These are phyloP conservation scores for Dysmachus trigonus DNA, from an alignment of 2,888 invertebrate genomes.

Conservation along the genomic window DNA sequence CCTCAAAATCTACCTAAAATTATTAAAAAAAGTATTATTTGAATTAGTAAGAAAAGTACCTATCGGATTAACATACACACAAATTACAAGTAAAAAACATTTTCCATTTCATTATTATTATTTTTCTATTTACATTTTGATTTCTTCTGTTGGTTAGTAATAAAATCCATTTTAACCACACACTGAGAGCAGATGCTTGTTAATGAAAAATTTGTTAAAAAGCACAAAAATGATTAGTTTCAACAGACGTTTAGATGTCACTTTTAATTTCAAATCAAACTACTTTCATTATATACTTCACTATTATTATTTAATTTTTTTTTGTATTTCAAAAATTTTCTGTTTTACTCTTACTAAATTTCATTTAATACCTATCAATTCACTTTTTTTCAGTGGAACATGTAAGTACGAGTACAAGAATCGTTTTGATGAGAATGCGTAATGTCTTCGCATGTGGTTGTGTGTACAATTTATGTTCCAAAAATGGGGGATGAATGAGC, in stretches of 20 bases:
- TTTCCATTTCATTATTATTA: background rate
- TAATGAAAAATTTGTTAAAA: constrained; percentile 9
- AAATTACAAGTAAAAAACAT: constrained; percentile 25
- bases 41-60: constrained; percentile 23
- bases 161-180: background rate
- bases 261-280: background rate
- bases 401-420: constrained; percentile 50
- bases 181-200: background rate
- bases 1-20: constrained; percentile 19
- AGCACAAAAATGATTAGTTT: constrained; percentile 18
- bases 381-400: constrained; percentile 50
- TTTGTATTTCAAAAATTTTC: background rate
- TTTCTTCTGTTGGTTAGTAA: background rate
- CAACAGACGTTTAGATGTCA: background rate
- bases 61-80: constrained; percentile 19
- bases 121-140: constrained; percentile 21
- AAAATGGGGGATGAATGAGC: constrained; percentile 18
- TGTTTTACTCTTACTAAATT: background rate
- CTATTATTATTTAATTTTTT: background rate
- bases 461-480: constrained; percentile 1
- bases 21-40: background rate
- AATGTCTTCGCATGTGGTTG: background rate
- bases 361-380: constrained; percentile 3
- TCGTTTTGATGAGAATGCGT: constrained; percentile 13
- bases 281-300: background rate